A percentile compares a stretch with the other conserved stretches of the same genome.
Conservation (phyloP, 2,888 invertebrate species). For the Oegoconia quadripuncta region DNA sequence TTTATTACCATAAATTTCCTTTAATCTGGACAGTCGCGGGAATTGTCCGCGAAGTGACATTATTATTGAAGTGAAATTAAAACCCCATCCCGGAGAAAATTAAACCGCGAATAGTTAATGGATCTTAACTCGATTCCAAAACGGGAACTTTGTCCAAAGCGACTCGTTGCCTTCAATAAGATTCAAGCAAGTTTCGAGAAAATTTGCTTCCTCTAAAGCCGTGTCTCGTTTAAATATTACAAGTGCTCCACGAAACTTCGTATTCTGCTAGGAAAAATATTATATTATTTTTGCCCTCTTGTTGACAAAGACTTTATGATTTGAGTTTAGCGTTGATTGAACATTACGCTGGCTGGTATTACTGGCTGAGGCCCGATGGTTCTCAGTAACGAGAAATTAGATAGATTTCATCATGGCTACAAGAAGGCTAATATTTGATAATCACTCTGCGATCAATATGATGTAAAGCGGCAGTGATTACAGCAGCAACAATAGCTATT, state of each 20-base stretch:
- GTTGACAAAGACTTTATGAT: too few relatives aligned
- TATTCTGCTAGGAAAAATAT: not conserved
- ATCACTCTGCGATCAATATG: too few relatives aligned
- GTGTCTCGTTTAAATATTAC: slow-evolving; percentile 43
- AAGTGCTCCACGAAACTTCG: not conserved
- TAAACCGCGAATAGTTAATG: slow-evolving; percentile 71
- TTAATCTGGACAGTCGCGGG: slow-evolving; percentile 37
- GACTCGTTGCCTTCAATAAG: slow-evolving; percentile 63
- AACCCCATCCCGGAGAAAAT: slow-evolving; percentile 64
- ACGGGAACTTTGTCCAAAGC: slow-evolving; percentile 62
- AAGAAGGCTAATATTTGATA: too few relatives aligned
- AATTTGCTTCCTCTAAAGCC: slow-evolving; percentile 56
- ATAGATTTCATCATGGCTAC: too few relatives aligned
- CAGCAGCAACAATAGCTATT: too few relatives aligned
- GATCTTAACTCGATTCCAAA: slow-evolving; percentile 68
- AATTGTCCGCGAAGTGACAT: slow-evolving; percentile 38
- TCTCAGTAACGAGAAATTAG: too few relatives aligned
- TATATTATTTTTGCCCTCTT: not conserved
- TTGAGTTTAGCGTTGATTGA: too few relatives aligned
- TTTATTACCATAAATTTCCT: slow-evolving; percentile 19
- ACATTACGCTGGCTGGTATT: too few relatives aligned
- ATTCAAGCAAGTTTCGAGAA: slow-evolving; percentile 55
- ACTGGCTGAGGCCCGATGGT: too few relatives aligned
- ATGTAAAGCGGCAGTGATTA: too few relatives aligned
- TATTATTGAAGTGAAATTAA: slow-evolving; percentile 52